A percentile compares a stretch with the other conserved stretches of the same genome.
phyloP scores from a whole-genome alignment of 2,113 vertebrate species.

The Dicentrarchus labrax region DNA sequence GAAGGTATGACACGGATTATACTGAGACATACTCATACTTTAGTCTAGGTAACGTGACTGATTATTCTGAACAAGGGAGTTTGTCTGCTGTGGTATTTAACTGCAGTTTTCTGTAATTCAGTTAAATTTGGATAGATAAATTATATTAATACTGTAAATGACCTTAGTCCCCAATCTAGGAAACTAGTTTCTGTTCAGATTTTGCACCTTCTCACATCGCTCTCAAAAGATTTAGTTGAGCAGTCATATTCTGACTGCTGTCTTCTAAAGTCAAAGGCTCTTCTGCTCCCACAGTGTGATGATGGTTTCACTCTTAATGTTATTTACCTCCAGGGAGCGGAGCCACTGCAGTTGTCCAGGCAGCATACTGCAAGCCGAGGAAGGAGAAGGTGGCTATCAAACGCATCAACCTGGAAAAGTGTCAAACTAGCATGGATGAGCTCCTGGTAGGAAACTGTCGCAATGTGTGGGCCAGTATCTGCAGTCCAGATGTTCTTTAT shows the following conservation, averaged over 20 bases:
- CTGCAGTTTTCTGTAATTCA: not conserved
- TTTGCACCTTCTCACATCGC: not conserved
- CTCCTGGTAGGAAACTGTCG: constrained; percentile 88
- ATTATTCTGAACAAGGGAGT: not conserved
- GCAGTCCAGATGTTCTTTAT: constrained; percentile 11
- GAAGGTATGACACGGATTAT: constrained; percentile 49
- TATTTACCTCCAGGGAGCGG: constrained; percentile 74
- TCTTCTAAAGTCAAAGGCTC: not conserved
- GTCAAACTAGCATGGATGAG: constrained; percentile 98
- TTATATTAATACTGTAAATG: not conserved
- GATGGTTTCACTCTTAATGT: not conserved
- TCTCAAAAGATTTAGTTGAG: not conserved
- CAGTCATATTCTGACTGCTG: not conserved
- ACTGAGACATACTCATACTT: constrained; percentile 20
- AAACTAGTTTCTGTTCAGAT: not conserved
- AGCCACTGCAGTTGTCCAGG: constrained; percentile 93
- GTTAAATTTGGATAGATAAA: not conserved
- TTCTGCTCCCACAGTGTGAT: too few species aligned
- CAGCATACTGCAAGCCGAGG: constrained; percentile 91
- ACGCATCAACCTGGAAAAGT: constrained; percentile 96
- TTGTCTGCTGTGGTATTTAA: not conserved
- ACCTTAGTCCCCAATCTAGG: not conserved
- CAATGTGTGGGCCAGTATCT: not conserved
- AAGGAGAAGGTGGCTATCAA: constrained; percentile 98
- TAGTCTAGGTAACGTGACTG: constrained; percentile 21